These are phyloP conservation scores for Sarcophilus harrisii DNA, from an alignment of 2,797 vertebrate genomes.

Conservation along the genomic window DNA sequence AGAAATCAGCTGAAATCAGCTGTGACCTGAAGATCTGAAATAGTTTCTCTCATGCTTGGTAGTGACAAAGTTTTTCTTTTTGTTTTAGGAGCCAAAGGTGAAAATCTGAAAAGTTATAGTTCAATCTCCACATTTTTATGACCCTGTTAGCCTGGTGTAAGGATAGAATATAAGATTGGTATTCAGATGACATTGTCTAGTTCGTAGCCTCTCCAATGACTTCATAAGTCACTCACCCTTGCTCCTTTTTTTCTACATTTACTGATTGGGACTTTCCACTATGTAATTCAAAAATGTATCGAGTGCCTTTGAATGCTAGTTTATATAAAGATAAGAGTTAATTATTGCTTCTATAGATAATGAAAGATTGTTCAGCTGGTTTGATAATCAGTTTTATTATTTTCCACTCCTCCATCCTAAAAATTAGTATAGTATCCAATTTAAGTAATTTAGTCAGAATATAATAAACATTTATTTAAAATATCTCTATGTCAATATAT, in stretches of 20 bases:
- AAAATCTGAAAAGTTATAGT: neutral
- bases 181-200: neutral
- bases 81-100: neutral
- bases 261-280: neutral
- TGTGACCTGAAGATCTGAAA: neutral
- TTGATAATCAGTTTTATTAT: conserved; percentile 50
- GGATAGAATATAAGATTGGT: neutral
- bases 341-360: conserved; percentile 37
- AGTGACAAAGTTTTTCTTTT: neutral
- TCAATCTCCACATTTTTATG: neutral
- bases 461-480: conserved; percentile 59
- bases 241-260: neutral
- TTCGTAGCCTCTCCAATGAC: conserved; percentile 36
- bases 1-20: neutral
- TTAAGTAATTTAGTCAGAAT: conserved; percentile 57
- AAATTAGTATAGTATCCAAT: conserved; percentile 23
- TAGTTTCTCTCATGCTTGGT: neutral
- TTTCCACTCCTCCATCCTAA: conserved; percentile 27
- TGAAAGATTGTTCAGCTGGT: neutral
- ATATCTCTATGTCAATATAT: conserved; percentile 43
- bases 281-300: neutral
- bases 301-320: neutral
- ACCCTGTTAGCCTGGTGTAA: neutral
- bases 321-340: conserved; percentile 43
- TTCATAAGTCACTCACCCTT: conserved; percentile 12